phyloP scores from a whole-genome alignment of 2,113 vertebrate species.

The Noturus placidus region DNA sequence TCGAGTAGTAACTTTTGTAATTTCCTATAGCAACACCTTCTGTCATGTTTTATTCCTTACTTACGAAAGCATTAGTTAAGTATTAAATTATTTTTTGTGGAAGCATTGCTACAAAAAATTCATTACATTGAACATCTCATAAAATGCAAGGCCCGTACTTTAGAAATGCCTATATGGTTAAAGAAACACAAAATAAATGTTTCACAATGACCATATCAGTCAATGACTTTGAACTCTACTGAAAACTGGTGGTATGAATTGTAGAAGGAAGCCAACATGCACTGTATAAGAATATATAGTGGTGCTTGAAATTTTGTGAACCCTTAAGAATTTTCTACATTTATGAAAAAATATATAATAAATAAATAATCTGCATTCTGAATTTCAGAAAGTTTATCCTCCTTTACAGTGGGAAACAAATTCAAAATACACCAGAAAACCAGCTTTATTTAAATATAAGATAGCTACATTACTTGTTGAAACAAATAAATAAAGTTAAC shows the following conservation, averaged over 20 bases:
- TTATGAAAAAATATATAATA: no score
- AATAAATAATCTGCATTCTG: not conserved
- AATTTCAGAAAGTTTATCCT: not conserved
- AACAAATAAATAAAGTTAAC: conserved; percentile 53
- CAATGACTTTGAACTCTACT: not conserved
- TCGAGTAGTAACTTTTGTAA: not conserved
- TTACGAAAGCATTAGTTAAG: not conserved
- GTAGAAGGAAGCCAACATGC: not conserved
- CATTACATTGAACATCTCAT: not conserved
- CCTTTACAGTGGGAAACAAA: not conserved
- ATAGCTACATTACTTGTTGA: conserved; percentile 56
- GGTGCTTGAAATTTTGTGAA: no score
- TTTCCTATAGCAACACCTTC: not conserved
- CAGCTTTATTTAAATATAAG: conserved; percentile 62
- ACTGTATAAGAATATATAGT: not conserved
- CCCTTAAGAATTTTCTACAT: no score
- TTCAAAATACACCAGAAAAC: conserved; percentile 55
- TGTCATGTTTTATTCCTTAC: not conserved
- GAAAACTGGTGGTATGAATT: not conserved
- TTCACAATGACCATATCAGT: not conserved
- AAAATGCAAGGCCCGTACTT: not conserved
- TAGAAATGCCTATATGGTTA: not conserved
- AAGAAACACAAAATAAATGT: not conserved
- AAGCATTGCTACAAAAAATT: not conserved
- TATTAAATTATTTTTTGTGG: not conserved